Conservation (phyloP, 2,113 vertebrate genomes). For the Cyprinodon variegatus region DNA sequence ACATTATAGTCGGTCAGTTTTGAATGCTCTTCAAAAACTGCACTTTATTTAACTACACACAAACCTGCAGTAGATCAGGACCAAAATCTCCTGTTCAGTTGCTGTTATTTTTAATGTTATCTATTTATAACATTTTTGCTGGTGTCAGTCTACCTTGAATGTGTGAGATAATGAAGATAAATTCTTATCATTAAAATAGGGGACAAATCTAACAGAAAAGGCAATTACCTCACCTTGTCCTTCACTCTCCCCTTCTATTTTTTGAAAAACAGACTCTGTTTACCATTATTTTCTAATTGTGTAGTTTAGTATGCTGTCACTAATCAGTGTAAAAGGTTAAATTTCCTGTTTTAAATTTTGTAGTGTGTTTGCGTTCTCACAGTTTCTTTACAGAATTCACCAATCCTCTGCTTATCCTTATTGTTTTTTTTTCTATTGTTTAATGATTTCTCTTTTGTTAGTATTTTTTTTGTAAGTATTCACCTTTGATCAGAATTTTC, state of each 20-base stretch:
- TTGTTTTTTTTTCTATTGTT: not conserved
- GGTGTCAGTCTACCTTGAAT: not conserved
- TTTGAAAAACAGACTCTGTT: not conserved
- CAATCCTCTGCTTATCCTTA: too few relatives aligned
- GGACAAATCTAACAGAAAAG: too few relatives aligned
- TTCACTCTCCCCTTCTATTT: not conserved
- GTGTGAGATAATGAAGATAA: not conserved
- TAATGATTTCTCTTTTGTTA: not conserved
- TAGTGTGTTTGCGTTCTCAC: not conserved
- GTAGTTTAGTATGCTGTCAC: not conserved
- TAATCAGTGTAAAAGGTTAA: not conserved
- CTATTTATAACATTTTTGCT: not conserved
- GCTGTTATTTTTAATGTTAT: not conserved
- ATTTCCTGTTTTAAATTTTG: conserved; percentile 6
- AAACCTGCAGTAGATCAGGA: too few relatives aligned
- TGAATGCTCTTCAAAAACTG: too few relatives aligned
- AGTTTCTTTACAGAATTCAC: conserved; percentile 12
- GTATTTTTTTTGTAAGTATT: too few relatives aligned
- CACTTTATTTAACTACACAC: too few relatives aligned
- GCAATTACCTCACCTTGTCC: not conserved
- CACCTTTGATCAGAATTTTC: too few relatives aligned
- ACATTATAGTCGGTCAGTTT: too few relatives aligned
- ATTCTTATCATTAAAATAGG: not conserved
- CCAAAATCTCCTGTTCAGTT: too few relatives aligned
- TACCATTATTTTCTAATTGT: too few relatives aligned